Evolutionary conservation across 2,113 vertebrate genomes (phyloP).

Genomic region (Gavialis gangeticus): DNA sequence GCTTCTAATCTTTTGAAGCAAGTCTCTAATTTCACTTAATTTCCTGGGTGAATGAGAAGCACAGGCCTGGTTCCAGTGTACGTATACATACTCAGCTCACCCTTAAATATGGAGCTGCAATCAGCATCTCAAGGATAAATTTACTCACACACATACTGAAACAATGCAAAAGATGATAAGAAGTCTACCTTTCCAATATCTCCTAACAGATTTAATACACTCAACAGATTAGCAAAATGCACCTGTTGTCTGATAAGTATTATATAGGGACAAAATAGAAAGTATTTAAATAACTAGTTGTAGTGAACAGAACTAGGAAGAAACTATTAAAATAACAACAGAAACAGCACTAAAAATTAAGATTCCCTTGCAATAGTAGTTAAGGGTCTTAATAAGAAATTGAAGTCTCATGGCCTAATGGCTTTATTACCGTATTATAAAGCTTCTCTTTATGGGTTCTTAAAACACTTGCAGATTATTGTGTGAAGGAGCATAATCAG

Average conservation of each 20-base stretch:
- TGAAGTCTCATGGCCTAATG: background rate
- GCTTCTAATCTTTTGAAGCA: background rate
- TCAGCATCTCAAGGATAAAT: background rate
- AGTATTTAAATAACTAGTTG: background rate
- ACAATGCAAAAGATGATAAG: background rate
- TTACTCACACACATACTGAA: background rate
- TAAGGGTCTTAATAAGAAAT: background rate
- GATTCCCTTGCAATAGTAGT: background rate
- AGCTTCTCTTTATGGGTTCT: background rate
- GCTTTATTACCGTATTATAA: background rate
- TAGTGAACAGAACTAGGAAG: background rate
- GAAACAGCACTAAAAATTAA: background rate
- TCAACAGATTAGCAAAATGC: background rate
- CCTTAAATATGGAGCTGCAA: background rate
- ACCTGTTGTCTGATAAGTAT: background rate
- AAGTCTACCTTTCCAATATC: background rate
- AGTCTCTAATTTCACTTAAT: background rate
- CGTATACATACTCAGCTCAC: background rate
- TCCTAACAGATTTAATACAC: background rate
- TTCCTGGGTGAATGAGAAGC: background rate
- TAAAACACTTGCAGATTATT: background rate
- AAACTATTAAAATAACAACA: background rate
- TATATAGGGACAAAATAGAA: conserved; percentile 23
- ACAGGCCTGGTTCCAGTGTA: background rate
- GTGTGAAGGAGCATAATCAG: background rate